Conservation (phyloP, 2,113 vertebrate species). For the Acanthisitta chloris region DNA sequence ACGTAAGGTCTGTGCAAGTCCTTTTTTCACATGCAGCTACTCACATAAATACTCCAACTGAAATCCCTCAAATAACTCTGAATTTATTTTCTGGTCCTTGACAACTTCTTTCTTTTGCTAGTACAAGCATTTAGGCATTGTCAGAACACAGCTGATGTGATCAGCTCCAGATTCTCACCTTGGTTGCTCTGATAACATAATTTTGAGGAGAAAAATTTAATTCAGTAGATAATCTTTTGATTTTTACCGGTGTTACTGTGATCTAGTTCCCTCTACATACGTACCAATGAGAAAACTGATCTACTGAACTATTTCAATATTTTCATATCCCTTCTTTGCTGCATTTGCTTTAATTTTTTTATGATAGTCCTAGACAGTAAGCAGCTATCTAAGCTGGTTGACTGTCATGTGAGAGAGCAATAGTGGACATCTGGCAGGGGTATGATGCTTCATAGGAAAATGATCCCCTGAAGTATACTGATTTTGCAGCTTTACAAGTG, state of each 20-base stretch:
- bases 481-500: background rate
- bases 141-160: background rate
- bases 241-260: background rate
- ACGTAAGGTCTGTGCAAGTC: background rate
- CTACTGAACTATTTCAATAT: background rate
- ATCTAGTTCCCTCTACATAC: background rate
- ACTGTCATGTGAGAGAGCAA: accelerated
- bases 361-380: background rate
- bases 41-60: background rate
- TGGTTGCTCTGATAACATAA: background rate
- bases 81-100: background rate
- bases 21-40: background rate
- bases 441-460: background rate
- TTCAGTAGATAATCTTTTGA: background rate
- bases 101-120: background rate
- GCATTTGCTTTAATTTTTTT: background rate
- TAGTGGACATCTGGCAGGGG: background rate
- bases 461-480: background rate
- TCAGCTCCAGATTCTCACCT: background rate
- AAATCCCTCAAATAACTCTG: background rate
- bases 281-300: background rate
- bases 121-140: background rate
- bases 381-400: background rate
- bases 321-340: background rate
- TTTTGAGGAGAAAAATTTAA: background rate